phyloP scores from a whole-genome alignment of 2,888 invertebrate genomes.

The Auanema freiburgensis region DNA sequence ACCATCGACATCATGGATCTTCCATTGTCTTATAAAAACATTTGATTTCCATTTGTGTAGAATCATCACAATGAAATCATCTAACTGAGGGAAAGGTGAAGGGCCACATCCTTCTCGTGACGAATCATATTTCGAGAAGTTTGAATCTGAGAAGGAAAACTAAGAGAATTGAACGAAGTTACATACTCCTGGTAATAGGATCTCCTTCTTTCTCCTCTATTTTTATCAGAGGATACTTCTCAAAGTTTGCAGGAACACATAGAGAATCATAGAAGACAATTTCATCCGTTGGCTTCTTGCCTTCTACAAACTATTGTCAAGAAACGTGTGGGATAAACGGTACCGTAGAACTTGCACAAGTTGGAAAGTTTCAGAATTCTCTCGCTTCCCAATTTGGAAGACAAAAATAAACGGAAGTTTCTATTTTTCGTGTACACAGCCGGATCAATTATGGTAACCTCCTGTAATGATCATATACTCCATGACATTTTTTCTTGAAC shows the following conservation, averaged over 20 bases:
- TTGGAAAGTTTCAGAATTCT: slow-evolving; percentile 25
- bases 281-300: background rate
- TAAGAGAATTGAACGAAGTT: background rate
- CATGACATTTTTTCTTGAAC: slow-evolving; percentile 1
- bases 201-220: background rate
- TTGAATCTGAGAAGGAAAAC: background rate
- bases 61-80: slow-evolving; percentile 18
- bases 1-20: slow-evolving; percentile 7
- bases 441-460: slow-evolving; percentile 27
- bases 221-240: slow-evolving; percentile 8
- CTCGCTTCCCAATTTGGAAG: slow-evolving; percentile 45
- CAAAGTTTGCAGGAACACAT: slow-evolving; percentile 18
- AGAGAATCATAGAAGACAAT: slow-evolving; percentile 21
- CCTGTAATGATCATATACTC: background rate
- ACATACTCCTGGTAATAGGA: too few species aligned
- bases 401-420: slow-evolving; percentile 42
- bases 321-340: background rate
- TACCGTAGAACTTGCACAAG: slow-evolving; percentile 46
- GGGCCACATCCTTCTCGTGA: slow-evolving; percentile 5
- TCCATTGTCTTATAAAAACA: slow-evolving; percentile 14
- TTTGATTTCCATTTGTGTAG: slow-evolving; percentile 13
- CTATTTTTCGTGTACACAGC: slow-evolving; percentile 46
- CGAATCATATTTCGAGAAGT: background rate
- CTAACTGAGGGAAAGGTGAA: slow-evolving; percentile 16
- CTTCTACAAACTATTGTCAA: background rate